Base-by-base conservation (phyloP, 92 coral and sea anemone genomes). In the Bergia puertoricense region DNA sequence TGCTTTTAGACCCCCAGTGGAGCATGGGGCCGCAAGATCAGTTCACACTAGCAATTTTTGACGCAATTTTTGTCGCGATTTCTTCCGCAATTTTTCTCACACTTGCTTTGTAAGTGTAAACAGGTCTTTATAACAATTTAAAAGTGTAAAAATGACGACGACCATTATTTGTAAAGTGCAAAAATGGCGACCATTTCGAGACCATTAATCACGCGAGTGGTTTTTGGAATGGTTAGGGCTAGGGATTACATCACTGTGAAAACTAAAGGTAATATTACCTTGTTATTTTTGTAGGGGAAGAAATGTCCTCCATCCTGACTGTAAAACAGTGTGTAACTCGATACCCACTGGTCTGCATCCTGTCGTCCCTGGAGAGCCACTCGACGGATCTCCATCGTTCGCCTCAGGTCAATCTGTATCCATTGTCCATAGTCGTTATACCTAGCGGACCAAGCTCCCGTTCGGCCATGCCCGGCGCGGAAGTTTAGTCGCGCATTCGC, bases 361-460 rank as follows among this genome's bases (percentile, higher is more conserved):
- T 78, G 65, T 48, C 82, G 66, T 78, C 82, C 82, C 82, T 78
- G 82, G 16, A 41, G 48, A 5, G 82, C 82, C 65, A 78, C 82
- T 20, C 82, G 82, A 48, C 56, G 43, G 18, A 78, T 50, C 54
- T 78, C 82, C 82, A 78, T 78, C 30, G 66, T 78, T 10, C 43
- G 51, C 18, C 82, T 20, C 6, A 78, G 41, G 41, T 78, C 82
- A 2, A 44, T 56, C 66, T 78, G 82, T n/a, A 78, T n/a, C 82
- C 82, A 78, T 51, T 78, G 82, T 46, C 82, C 82, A 23, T 78
- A 67, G 66, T 78, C 65, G 41, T 78, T 78, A 48, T 48, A 36
- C 43, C 37, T 48, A 16, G 82, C 82, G 14, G 82, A 78, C 82
- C 82, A 78, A 8, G 82, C 82, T 9, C 82, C 83, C 15, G 83